Evolutionary conservation across 2,113 vertebrate species (phyloP), one percentile per base, ranked within the genome.

Genomic region (Acrocephalus kingi): DNA sequence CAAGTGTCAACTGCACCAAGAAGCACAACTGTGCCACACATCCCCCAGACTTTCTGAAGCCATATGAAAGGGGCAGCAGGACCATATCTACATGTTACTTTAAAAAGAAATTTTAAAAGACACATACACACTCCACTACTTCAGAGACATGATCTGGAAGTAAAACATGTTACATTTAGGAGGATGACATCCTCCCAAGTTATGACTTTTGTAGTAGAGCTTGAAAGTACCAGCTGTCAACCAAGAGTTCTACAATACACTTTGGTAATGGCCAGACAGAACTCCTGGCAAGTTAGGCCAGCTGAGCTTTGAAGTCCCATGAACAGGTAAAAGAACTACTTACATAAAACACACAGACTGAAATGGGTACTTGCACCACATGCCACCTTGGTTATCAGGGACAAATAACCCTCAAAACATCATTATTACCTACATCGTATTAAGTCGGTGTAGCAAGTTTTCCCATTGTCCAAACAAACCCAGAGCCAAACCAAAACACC

Each of bases 391-490:
- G 22, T 59, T 66, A 69, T 35, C n/a, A 35, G 87, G 87, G 12
- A 6, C 9, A 25, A 75, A 75, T 74, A 48, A 2, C 3, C 0
- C 14, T 20, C 22, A 41, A 43, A 74, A 35, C 23, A 48, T 3
- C 0, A 0, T 13, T 22, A 24, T 22, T 55, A 73, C 4, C 61
- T 21, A 30, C 30, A 54, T 8, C 0, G 0, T 7, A 51, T 30
- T 54, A 62, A 5, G 6, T 3, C 3, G 2, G 11, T 49, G 72
- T 15, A 80, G 14, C 17, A 21, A 54, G 25, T 92, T 72, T 35
- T 76, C 46, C 63, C 5, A 1, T 11, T 24, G 24, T n/a, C 49
- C 62, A 64, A 81, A 80, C 41, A 61, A 73, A 15, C 2, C 18
- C 41, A 3, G 49, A 83, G 55, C 3, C 15, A 20, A 4, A 80